Evolutionary conservation across 2,888 invertebrate genomes (phyloP), one percentile per base, ranked within the genome.

Genomic region (Hyposoter dolosus): DNA sequence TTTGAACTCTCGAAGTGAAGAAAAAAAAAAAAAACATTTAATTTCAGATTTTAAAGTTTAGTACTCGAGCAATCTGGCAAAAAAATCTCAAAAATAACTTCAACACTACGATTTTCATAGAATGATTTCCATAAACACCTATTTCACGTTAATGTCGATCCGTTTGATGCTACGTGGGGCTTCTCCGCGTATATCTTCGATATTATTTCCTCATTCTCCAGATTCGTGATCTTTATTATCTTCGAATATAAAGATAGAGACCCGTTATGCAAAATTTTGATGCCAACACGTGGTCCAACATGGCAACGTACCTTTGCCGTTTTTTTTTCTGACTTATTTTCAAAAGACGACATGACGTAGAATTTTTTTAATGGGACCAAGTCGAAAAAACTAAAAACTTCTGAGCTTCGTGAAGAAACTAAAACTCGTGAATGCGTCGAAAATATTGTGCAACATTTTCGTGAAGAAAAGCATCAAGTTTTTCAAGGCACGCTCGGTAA

Each of bases 51-150:
- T 71, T 47, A 12, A 12, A 47, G 10, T 47, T 28, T 32, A 7
- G 17, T 32, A 47, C 15, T 50, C 47, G 71, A 32, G 10, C 47
- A 23, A 47, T 47, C 47, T 50, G 23, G 47, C 28, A 0, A 40
- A 74, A 40, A 19, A 74, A 28, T 56, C n/a, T 60, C 19, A 23
- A 74, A 60, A 47, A 35, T 56, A 35, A 74, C 56, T 56, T 56
- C 35, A 50, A 40, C 23, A 56, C n/a, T 40, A 74, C 40, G 74
- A 69, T 69, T 56, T 47, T 60, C 19, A n/a, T 60, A 23, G 7
- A 15, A 74, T 35, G 17, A 74, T 60, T 74, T 60, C 56, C 74
- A 74, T 74, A 74, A 74, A 74, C 28, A 43, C 23, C 28, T 74
- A 56, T 40, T 74, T 56, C 32, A 74, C 71, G 45, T 47, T 23